Evolutionary conservation across 2,888 invertebrate genomes (phyloP).

Genomic region (Nomada hirtipes): DNA sequence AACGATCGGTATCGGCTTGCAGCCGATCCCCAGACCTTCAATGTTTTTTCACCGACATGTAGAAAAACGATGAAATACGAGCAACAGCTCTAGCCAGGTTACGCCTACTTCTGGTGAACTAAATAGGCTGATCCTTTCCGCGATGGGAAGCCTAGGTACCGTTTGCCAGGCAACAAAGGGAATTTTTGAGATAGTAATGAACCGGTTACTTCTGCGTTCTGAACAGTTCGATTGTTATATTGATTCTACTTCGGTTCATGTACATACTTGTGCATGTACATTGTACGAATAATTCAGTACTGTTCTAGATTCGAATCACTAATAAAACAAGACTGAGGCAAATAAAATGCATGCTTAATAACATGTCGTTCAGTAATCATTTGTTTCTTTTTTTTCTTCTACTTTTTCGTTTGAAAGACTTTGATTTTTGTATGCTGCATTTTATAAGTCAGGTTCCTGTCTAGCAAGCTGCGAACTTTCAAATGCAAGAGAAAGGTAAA

Average conservation of each 20-base stretch:
- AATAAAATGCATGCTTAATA: no score
- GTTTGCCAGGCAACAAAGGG: conserved; percentile 7
- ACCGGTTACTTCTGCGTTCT: not conserved
- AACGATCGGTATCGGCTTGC: conserved; percentile 42
- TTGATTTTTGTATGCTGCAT: not conserved
- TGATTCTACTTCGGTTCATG: not conserved
- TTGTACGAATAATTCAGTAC: not conserved
- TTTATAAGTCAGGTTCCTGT: not conserved
- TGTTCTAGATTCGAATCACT: not conserved
- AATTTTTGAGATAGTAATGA: not conserved
- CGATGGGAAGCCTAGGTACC: not conserved
- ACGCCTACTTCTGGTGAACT: conserved; percentile 43
- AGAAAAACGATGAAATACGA: conserved; percentile 55
- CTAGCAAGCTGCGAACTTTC: conserved; percentile 2
- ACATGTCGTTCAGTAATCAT: no score
- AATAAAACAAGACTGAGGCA: not conserved
- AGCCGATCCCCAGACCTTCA: conserved; percentile 22
- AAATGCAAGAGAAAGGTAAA: not conserved
- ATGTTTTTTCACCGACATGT: conserved; percentile 15
- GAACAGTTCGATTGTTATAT: not conserved
- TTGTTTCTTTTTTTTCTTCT: no score
- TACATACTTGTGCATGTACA: not conserved
- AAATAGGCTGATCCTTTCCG: conserved; percentile 43
- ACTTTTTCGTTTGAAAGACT: not conserved
- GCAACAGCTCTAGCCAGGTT: conserved; percentile 28